Conservation (phyloP, 2,888 invertebrate genomes). For the Serrognathus titanus region DNA sequence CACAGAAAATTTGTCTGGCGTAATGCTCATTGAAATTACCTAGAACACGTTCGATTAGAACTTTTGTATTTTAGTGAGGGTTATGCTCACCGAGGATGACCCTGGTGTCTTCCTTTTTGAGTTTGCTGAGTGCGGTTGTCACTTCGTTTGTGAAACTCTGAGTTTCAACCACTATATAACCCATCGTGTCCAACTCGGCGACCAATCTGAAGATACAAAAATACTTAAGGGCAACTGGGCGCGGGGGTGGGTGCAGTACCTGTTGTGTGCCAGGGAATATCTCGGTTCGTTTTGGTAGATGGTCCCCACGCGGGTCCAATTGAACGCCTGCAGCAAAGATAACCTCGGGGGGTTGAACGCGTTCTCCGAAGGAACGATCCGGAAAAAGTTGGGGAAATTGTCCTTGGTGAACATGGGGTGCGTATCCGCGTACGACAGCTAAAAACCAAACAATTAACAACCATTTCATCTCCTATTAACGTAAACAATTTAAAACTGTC, state of each 20-base stretch:
- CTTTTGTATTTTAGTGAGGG: background rate
- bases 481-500: background rate
- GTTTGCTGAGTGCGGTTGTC: conserved; percentile 70
- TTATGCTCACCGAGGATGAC: conserved; percentile 67
- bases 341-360: conserved; percentile 93
- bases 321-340: conserved; percentile 82
- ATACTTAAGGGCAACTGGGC: too few species aligned
- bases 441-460: conserved; percentile 26
- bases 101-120: conserved; percentile 87
- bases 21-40: conserved; percentile 95
- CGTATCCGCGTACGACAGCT: conserved; percentile 95
- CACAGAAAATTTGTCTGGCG: conserved; percentile 86
- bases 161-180: conserved; percentile 80
- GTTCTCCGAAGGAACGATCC: conserved; percentile 94
- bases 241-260: conserved; percentile 48
- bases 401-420: conserved; percentile 95
- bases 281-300: conserved; percentile 94
- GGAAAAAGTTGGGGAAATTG: conserved; percentile 94
- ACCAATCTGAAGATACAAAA: conserved; percentile 57
- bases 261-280: conserved; percentile 68
- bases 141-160: conserved; percentile 92
- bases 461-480: background rate
- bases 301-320: conserved; percentile 97
- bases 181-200: conserved; percentile 77
- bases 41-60: conserved; percentile 14